Percentiles rank a stretch among this genome's conserved stretches.
Evolutionary conservation across 2,113 vertebrate genomes (phyloP).

Genomic region (Trogon surrucura): DNA sequence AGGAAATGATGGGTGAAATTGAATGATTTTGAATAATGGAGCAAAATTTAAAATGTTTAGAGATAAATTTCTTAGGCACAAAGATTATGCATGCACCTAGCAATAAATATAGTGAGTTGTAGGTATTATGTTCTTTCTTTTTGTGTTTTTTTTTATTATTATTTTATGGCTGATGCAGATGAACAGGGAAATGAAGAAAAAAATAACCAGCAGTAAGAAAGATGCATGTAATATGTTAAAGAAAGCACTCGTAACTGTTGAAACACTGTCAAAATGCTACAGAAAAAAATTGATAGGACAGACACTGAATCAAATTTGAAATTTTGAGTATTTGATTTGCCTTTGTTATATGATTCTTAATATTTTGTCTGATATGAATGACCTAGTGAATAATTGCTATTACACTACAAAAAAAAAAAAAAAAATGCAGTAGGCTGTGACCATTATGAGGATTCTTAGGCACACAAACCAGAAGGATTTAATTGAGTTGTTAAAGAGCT

Average conservation of each 20-base stretch:
- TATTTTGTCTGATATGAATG: background rate
- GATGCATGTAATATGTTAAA: background rate
- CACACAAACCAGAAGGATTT: background rate
- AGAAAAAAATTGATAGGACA: background rate
- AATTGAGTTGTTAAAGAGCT: background rate
- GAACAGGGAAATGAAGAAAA: background rate
- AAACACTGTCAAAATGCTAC: background rate
- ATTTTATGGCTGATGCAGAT: background rate
- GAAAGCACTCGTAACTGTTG: background rate
- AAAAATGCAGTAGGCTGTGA: background rate
- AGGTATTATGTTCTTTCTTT: background rate
- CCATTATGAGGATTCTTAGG: background rate
- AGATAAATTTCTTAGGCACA: slow-evolving; percentile 34
- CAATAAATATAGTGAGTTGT: background rate
- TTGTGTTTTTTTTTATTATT: background rate
- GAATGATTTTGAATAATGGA: slow-evolving; percentile 49
- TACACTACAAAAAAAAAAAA: background rate
- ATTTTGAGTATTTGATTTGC: background rate
- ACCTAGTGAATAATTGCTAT: background rate
- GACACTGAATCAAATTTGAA: background rate
- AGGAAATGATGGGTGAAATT: slow-evolving; percentile 62
- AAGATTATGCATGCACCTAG: background rate
- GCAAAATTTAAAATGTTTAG: slow-evolving; percentile 40
- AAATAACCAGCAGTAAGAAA: background rate
- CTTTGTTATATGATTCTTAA: background rate